Base-by-base conservation (phyloP, 2,888 invertebrate species). In the Trachelus stipa region DNA sequence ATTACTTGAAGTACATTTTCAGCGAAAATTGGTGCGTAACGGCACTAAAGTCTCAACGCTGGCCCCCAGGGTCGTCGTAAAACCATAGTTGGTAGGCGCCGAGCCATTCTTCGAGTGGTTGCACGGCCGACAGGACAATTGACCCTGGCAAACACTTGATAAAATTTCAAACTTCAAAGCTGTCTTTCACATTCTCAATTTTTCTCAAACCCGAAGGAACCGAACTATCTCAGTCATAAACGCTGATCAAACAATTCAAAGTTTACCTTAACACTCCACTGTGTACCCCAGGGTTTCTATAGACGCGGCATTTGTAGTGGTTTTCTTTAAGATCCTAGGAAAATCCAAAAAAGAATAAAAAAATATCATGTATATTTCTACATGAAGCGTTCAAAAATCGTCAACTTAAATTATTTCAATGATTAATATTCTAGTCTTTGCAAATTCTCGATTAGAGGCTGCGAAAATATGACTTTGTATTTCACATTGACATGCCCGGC, bases 401-500 rank as follows among this genome's bases (percentile, higher is more conserved):
- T 23, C 56, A 9, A 56, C 2, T 56, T 56, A 23, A 56, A 23
- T 56, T 2, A 56, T 56, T 56, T 23, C 1, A 56, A 56, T 23
- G 23, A 56, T 9, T 56, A 23, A 2, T 56, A 23, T 23, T 56
- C 23, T 2, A 23, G 2, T 56, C 2, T 40, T 9, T 0, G 3
- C 56, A 56, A 23, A 56, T 23, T 0, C 1, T 56, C 0, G 9
- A 23, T 56, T 9, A 2, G 56, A 9, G 15, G 3, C 23, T 2
- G 23, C 0, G 56, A 56, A 56, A 56, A 56, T 56, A 3, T 3
- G 1, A 23, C 9, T 56, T 23, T 1, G 23, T 56, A 56, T 56
- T 1, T 23, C 2, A 6, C 0, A 2, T 9, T 56, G 0, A 23
- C 0, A 0, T 6, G 88, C 88, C 88, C 86, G 87, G 87, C 88